Evolutionary conservation across 2,888 invertebrate species (phyloP).

Genomic region (Lordiphosa andalusiaca): DNA sequence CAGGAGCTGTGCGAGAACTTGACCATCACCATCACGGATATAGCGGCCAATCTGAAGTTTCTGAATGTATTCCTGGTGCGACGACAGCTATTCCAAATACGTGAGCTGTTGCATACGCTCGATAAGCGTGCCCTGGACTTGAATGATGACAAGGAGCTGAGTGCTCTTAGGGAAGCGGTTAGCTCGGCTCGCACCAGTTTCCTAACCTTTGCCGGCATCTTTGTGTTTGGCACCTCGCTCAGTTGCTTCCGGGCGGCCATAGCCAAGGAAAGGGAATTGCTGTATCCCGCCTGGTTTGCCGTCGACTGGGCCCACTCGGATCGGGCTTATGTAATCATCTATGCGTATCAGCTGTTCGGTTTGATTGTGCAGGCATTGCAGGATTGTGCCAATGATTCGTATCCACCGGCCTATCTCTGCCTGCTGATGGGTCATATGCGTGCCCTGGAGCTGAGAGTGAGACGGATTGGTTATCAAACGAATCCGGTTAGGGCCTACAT

Average conservation of each 20-base stretch:
- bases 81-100: constrained; percentile 55
- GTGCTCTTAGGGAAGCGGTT: constrained; percentile 50
- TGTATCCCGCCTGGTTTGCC: constrained; percentile 78
- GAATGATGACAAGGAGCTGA: constrained; percentile 41
- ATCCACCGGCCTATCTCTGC: constrained; percentile 74
- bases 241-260: constrained; percentile 63
- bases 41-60: constrained; percentile 74
- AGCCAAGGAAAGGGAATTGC: constrained; percentile 45
- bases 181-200: constrained; percentile 52
- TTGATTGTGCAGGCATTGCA: constrained; percentile 72
- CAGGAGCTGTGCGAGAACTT: constrained; percentile 74
- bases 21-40: constrained; percentile 74
- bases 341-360: constrained; percentile 68
- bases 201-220: constrained; percentile 62
- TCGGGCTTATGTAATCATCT: constrained; percentile 45
- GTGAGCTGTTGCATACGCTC: constrained; percentile 33
- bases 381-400: constrained; percentile 76
- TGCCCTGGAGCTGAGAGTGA: constrained; percentile 66
- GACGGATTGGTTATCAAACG: constrained; percentile 49
- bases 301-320: constrained; percentile 64
- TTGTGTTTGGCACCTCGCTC: constrained; percentile 56
- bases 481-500: constrained; percentile 18
- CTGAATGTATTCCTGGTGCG: constrained; percentile 71
- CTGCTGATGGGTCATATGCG: constrained; percentile 73
- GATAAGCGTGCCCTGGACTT: constrained; percentile 38